Conservation (phyloP, 2,888 invertebrate species). For the Oscheius sp. region DNA sequence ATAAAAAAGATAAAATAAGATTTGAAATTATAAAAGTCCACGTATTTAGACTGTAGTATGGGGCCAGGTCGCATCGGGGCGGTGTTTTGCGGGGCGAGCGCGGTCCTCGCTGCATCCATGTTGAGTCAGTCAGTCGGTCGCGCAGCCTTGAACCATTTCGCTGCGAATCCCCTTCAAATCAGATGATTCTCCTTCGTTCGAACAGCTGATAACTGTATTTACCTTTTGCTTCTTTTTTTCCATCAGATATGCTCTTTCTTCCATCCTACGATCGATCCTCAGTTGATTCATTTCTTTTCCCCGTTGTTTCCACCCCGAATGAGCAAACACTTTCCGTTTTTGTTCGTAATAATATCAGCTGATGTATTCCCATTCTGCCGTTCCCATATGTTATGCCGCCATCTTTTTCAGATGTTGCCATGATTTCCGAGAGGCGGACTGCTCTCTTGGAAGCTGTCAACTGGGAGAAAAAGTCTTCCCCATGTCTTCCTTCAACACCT, state of each 20-base stretch:
- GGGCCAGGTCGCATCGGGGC: constrained; percentile 19
- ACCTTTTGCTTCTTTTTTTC: neutral
- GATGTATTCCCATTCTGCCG: too few species aligned
- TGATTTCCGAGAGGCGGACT: constrained; percentile 25
- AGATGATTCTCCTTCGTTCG: constrained; percentile 23
- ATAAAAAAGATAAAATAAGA: neutral
- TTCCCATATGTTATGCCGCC: too few species aligned
- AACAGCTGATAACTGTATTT: constrained; percentile 27
- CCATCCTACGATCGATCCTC: neutral
- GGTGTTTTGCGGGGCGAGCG: constrained; percentile 19
- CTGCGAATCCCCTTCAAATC: constrained; percentile 25
- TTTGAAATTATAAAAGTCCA: constrained; percentile 1
- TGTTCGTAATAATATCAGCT: neutral
- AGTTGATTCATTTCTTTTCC: neutral
- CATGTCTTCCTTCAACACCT: constrained; percentile 12
- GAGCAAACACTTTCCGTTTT: neutral
- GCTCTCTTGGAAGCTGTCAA: constrained; percentile 14
- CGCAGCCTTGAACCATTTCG: constrained; percentile 31
- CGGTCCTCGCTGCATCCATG: constrained; percentile 18
- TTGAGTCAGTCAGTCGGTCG: constrained; percentile 27
- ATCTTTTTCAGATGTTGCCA: too few species aligned
- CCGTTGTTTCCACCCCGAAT: neutral
- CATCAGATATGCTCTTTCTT: neutral
- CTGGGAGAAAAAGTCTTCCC: neutral
- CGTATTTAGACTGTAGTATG: constrained; percentile 9